These are phyloP conservation scores for Tyria jacobaeae DNA, from an alignment of 2,888 invertebrate genomes.

Conservation along the genomic window DNA sequence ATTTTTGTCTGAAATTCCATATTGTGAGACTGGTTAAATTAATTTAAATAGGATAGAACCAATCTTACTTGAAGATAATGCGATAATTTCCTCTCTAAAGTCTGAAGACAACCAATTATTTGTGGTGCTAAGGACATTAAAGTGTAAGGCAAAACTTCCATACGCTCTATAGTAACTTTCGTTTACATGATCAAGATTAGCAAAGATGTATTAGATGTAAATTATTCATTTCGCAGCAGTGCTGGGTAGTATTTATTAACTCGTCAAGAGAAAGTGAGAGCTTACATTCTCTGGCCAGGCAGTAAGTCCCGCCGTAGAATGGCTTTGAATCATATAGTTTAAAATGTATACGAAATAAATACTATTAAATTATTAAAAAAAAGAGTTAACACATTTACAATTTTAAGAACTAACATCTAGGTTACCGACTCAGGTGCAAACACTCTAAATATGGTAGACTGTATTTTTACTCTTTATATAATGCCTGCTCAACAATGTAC, in stretches of 20 bases:
- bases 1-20: neutral
- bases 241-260: neutral
- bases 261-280: neutral
- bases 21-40: too few species aligned
- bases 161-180: neutral
- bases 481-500: neutral
- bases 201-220: neutral
- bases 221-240: neutral
- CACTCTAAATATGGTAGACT: too few species aligned
- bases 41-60: too few species aligned
- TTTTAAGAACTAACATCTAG: too few species aligned
- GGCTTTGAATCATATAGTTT: neutral
- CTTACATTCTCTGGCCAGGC: neutral
- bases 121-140: too few species aligned
- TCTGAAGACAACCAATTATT: too few species aligned
- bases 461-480: too few species aligned
- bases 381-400: neutral
- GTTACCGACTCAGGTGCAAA: too few species aligned
- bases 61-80: too few species aligned
- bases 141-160: neutral
- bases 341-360: neutral
- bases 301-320: neutral
- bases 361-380: neutral
- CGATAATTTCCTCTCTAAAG: too few species aligned
- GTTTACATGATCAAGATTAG: neutral